Percentiles rank a stretch among this genome's conserved stretches.
phyloP scores from a whole-genome alignment of 2,888 invertebrate species.

The Scaptomyza tumidula region DNA sequence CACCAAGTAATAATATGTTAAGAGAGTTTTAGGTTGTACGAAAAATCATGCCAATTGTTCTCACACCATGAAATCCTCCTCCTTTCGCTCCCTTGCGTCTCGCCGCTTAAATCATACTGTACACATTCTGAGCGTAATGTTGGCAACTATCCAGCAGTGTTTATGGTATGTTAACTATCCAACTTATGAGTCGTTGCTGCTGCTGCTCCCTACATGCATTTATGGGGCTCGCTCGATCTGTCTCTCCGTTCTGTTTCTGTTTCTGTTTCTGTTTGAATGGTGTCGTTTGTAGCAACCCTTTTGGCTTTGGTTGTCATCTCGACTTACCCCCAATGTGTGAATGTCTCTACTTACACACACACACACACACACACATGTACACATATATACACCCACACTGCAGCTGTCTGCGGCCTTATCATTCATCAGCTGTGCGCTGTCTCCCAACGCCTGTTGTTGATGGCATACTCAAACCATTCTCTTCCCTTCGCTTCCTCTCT shows the following conservation, averaged over 20 bases:
- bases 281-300: constrained; percentile 47
- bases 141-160: constrained; percentile 40
- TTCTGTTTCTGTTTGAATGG: constrained; percentile 13
- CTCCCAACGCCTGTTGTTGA: constrained; percentile 33
- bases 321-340: constrained; percentile 48
- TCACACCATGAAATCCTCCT: neutral
- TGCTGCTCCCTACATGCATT: constrained; percentile 30
- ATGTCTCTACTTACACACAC: constrained; percentile 34
- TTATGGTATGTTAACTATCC: constrained; percentile 55
- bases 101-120: neutral
- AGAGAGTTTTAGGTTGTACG: too few relatives aligned
- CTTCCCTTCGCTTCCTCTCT: neutral
- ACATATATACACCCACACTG: constrained; percentile 42
- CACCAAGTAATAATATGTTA: too few relatives aligned
- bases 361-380: constrained; percentile 7
- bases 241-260: constrained; percentile 1
- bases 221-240: constrained; percentile 1
- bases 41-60: neutral
- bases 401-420: constrained; percentile 74
- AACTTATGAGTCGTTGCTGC: constrained; percentile 36
- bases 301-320: constrained; percentile 60
- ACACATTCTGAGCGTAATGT: neutral
- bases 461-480: constrained; percentile 18
- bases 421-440: constrained; percentile 69
- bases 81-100: too few relatives aligned